These are phyloP conservation scores for Hemibagrus wyckioides DNA, from an alignment of 2,113 vertebrate species.

Conservation along the genomic window DNA sequence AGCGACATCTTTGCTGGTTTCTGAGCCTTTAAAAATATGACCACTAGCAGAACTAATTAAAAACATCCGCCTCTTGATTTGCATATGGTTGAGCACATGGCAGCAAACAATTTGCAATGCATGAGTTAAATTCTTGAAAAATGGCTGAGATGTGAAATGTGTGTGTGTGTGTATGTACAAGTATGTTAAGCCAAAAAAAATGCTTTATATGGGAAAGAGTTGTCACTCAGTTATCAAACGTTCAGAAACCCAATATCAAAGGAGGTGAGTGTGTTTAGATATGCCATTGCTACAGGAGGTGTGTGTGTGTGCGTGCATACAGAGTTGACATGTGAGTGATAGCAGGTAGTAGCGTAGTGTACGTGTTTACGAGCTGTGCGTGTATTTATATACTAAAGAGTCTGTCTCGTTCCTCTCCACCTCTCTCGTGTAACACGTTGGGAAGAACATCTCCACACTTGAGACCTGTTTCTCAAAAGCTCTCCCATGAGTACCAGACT, in stretches of 20 bases:
- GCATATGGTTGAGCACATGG: background rate
- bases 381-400: conserved; percentile 11
- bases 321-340: background rate
- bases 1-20: background rate
- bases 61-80: background rate
- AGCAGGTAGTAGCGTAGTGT: background rate
- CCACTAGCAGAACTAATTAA: background rate
- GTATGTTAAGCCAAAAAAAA: background rate
- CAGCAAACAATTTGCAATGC: background rate
- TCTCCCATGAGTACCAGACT: conserved; percentile 11
- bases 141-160: background rate
- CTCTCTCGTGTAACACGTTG: conserved; percentile 6
- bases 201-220: background rate
- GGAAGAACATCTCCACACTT: background rate
- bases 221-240: background rate
- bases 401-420: background rate
- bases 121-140: background rate
- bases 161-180: background rate
- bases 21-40: background rate
- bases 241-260: conserved; percentile 9
- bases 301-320: background rate
- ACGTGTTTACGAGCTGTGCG: background rate
- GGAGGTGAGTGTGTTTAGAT: background rate
- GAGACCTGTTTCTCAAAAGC: conserved; percentile 20
- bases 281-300: background rate